Evolutionary conservation across 2,888 invertebrate species (phyloP).

Genomic region (Cecidostiba fungosa): DNA sequence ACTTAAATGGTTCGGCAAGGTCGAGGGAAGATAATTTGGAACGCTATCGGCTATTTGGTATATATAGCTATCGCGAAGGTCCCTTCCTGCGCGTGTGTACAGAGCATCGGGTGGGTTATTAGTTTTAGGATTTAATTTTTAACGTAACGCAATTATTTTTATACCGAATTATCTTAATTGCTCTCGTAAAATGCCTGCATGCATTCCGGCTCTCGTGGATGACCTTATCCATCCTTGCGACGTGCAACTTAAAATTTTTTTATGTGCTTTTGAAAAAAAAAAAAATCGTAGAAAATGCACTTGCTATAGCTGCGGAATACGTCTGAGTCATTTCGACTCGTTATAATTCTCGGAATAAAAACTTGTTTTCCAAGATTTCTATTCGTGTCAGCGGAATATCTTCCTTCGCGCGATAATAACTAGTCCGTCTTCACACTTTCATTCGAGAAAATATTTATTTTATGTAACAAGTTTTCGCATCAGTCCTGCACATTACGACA

Average conservation of each 20-base stretch:
- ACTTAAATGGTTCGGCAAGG: not conserved
- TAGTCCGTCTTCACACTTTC: too few relatives aligned
- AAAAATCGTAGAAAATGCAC: slow-evolving; percentile 9
- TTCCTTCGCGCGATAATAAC: not conserved
- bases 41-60: not conserved
- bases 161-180: too few relatives aligned
- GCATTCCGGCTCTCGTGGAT: not conserved
- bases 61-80: not conserved
- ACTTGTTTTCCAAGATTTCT: slow-evolving; percentile 38
- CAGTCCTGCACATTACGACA: too few relatives aligned
- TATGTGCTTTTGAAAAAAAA: not conserved
- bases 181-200: too few relatives aligned
- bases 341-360: slow-evolving; percentile 23
- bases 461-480: too few relatives aligned
- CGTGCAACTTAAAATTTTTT: too few relatives aligned
- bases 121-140: too few relatives aligned
- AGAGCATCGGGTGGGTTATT: not conserved
- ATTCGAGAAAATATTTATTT: too few relatives aligned
- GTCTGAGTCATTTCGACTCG: not conserved
- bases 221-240: not conserved
- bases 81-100: not conserved
- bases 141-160: too few relatives aligned
- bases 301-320: not conserved
- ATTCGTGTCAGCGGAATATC: not conserved
- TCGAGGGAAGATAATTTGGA: not conserved